Conservation (phyloP, 2,888 invertebrate genomes). For the Epinotia brunnichana region DNA sequence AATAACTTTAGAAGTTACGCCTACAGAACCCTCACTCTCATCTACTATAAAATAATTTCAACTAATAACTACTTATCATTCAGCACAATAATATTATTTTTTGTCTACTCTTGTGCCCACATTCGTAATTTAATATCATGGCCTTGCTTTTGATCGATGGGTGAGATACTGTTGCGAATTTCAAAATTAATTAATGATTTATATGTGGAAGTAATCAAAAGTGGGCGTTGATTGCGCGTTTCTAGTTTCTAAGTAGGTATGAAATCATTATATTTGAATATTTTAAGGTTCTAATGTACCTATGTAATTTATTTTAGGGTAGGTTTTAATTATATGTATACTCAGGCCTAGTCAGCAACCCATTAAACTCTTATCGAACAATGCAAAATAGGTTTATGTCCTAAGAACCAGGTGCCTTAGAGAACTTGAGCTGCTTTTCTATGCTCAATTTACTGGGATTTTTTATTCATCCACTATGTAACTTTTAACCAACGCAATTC, state of each 20-base stretch:
- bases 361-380: no score
- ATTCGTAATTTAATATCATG: slow-evolving; percentile 44
- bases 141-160: slow-evolving; percentile 55
- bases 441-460: no score
- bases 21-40: slow-evolving; percentile 20
- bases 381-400: no score
- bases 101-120: slow-evolving; percentile 39
- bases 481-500: no score
- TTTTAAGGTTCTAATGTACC: no score
- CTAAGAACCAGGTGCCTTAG: no score
- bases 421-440: no score
- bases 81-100: slow-evolving; percentile 28
- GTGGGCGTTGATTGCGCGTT: slow-evolving; percentile 44
- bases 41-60: slow-evolving; percentile 8
- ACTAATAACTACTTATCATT: slow-evolving; percentile 34
- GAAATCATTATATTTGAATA: slow-evolving; percentile 23
- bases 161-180: slow-evolving; percentile 55
- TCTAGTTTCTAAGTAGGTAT: slow-evolving; percentile 46
- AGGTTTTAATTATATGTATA: no score
- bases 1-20: not conserved
- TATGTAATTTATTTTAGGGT: no score
- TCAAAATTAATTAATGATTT: slow-evolving; percentile 50
- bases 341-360: no score
- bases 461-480: no score
- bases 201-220: slow-evolving; percentile 43